Conservation (phyloP, 2,113 vertebrate genomes). For the Petromus typicus region DNA sequence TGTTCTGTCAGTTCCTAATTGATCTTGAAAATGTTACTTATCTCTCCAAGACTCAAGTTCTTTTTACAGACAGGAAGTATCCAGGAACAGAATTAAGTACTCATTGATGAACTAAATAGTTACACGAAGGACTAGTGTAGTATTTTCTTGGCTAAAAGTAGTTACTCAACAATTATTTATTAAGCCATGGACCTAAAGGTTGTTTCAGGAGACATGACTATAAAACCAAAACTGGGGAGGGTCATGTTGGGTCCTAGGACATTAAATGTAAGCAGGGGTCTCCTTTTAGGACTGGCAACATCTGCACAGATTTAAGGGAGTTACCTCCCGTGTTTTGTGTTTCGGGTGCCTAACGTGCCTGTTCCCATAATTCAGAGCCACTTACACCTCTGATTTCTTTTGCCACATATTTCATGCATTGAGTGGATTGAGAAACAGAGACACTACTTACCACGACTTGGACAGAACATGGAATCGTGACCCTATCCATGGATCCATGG, state of each 20-base stretch:
- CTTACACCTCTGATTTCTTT: neutral
- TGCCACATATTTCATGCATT: neutral
- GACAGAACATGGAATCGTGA: neutral
- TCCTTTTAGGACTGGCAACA: neutral
- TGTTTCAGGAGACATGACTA: neutral
- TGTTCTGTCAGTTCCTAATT: neutral
- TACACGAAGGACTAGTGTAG: neutral
- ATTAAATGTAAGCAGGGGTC: fast-evolving
- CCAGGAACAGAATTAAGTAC: neutral
- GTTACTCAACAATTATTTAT: neutral
- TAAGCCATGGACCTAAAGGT: neutral
- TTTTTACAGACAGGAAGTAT: neutral
- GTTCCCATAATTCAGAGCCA: neutral
- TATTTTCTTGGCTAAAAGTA: neutral
- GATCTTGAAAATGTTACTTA: neutral
- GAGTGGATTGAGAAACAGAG: neutral
- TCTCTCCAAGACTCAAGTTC: neutral
- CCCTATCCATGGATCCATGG: neutral
- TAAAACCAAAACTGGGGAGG: neutral
- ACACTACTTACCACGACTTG: neutral
- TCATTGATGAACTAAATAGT: neutral
- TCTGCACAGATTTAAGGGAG: neutral
- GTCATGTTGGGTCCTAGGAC: fast-evolving
- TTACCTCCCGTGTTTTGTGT: neutral
- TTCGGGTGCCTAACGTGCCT: neutral